These are phyloP conservation scores for Dasysyrphus albostriatus DNA, from an alignment of 2,888 invertebrate genomes.

Conservation along the genomic window DNA sequence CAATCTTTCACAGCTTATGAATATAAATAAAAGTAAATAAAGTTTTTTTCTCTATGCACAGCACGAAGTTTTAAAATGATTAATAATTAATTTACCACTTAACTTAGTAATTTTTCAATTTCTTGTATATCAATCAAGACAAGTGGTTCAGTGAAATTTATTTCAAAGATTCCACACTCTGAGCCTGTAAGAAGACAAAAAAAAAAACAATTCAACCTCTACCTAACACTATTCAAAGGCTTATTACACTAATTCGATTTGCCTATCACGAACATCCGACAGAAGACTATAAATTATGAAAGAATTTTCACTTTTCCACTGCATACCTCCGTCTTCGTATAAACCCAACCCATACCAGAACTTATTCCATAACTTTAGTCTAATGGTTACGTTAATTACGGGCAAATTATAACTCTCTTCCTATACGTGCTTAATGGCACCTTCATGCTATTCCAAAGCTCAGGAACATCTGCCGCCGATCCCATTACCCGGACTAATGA, in stretches of 20 bases:
- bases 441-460: slow-evolving; percentile 39
- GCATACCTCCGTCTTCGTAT: neutral
- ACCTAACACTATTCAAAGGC: slow-evolving; percentile 20
- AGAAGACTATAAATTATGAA: slow-evolving; percentile 41
- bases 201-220: neutral
- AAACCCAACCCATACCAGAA: slow-evolving; percentile 1
- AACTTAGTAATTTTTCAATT: no score
- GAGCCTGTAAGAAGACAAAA: no score
- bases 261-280: slow-evolving; percentile 35
- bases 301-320: slow-evolving; percentile 63
- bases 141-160: no score
- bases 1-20: no score
- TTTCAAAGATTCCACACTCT: neutral
- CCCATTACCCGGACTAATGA: slow-evolving; percentile 69
- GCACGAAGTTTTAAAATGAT: no score
- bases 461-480: slow-evolving; percentile 67
- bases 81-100: no score
- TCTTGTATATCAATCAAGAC: no score
- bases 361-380: slow-evolving; percentile 35
- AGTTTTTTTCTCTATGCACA: no score
- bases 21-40: no score
- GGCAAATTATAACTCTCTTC: slow-evolving; percentile 61
- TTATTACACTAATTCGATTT: slow-evolving; percentile 43
- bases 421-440: slow-evolving; percentile 62
- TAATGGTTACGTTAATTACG: slow-evolving; percentile 69